A percentile compares a stretch with the other conserved stretches of the same genome.
These are phyloP conservation scores for Macrocentrus cingulum DNA, from an alignment of 1,140 invertebrate genomes.

Conservation along the genomic window DNA sequence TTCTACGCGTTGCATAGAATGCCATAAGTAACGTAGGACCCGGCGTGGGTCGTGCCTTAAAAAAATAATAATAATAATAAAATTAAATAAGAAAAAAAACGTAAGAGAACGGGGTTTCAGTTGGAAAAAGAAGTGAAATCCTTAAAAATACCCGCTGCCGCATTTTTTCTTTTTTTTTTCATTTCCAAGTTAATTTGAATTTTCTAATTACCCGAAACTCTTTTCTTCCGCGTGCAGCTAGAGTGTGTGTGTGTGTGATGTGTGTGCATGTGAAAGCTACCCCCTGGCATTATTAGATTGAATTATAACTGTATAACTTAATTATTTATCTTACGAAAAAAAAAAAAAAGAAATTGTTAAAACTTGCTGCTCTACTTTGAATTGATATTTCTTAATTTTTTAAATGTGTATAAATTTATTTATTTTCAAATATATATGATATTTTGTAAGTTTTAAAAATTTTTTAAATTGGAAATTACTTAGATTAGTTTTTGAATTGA, in stretches of 20 bases:
- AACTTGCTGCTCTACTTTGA: not conserved
- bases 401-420: no score
- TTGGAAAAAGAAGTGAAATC: conserved; percentile 41
- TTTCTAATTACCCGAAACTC: conserved; percentile 56
- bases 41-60: not conserved
- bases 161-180: no score
- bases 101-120: conserved; percentile 13
- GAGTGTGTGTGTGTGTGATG: not conserved
- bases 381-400: no score
- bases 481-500: no score
- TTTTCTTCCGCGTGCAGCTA: not conserved
- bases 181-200: conserved; percentile 62
- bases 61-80: not conserved
- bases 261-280: not conserved
- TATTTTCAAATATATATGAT: no score
- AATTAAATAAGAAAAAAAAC: not conserved
- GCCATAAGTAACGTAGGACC: not conserved
- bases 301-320: not conserved
- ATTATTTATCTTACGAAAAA: conserved; percentile 5
- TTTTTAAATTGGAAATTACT: no score
- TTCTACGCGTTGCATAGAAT: not conserved
- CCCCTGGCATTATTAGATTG: not conserved
- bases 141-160: conserved; percentile 52
- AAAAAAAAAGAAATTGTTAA: not conserved
- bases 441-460: no score